phyloP scores from a whole-genome alignment of 1,140 invertebrate genomes.

The Pantala flavescens region DNA sequence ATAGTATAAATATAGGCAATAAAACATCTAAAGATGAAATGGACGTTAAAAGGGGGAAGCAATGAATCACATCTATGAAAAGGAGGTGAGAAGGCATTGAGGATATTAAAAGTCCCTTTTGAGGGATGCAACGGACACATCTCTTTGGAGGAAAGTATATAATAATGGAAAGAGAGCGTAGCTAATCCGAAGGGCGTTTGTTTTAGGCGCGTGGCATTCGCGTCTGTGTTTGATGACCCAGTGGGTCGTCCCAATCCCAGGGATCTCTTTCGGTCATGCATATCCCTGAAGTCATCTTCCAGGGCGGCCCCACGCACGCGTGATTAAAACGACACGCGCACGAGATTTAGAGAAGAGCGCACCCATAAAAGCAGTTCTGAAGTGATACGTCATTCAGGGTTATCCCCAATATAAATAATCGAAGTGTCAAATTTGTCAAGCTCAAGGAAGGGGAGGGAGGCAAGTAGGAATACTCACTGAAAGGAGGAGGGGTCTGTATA shows the following conservation, averaged over 20 bases:
- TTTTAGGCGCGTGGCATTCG: not conserved
- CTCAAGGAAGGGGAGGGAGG: not conserved
- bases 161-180: not conserved
- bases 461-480: not conserved
- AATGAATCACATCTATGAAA: not conserved
- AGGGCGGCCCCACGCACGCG: not conserved
- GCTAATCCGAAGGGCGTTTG: not conserved
- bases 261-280: not conserved
- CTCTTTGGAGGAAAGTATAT: not conserved
- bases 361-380: not conserved
- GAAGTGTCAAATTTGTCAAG: constrained; percentile 7
- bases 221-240: not conserved
- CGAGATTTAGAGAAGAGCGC: not conserved
- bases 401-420: constrained; percentile 10
- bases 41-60: not conserved
- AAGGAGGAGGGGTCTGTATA: no score
- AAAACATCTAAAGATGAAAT: not conserved
- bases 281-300: not conserved
- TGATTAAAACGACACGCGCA: constrained; percentile 8
- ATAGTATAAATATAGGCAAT: no score
- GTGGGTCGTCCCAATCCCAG: not conserved
- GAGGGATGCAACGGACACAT: not conserved
- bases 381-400: constrained; percentile 4
- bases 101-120: not conserved
- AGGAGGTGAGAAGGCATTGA: not conserved